Evolutionary conservation across 2,113 vertebrate species (phyloP), one percentile per base, ranked within the genome.

Genomic region (Notothenia coriiceps): DNA sequence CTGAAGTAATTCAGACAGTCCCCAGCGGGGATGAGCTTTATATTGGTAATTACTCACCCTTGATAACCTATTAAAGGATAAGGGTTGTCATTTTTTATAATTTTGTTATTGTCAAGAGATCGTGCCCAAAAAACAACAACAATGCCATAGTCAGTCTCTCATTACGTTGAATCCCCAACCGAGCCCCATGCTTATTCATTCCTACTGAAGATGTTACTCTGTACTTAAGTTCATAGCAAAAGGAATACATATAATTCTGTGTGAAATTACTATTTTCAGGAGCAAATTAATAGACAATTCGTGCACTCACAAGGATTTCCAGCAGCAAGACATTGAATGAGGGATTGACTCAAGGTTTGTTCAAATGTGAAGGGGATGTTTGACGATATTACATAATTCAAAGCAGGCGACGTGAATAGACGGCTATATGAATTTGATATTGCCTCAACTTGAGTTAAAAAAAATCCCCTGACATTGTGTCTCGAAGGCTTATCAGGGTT

Each of bases 1-100:
- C 22, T 22, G 22, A 92, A 89, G 91, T 92, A 85, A 91, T 94
- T 88, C 85, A 86, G 76, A 29, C 64, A 65, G 60, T 72, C 70
- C 79, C 80, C 79, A 73, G 83, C 61, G 51, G 77, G 85, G 86
- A 59, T 66, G 88, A 73, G 84, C 50, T 71, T 61, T 52, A 18
- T 18, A 61, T 76, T 70, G 70, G 60, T 74, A 86, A 86, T 70
- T 68, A 83, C 50, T 87, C 79, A 70, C 35, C 61, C 56, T 44
- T 54, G 73, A 44, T 50, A 13, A 68, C 51, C 57, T 49, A 60
- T 81, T 55, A 71, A 64, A 73, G 75, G 75, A 56, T 49, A 7
- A 56, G 20, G 52, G 43, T 70, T 60, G 2, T 9, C 11, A 51
- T 63, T 50, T 50, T 69, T 13, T 77, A 22, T 57, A 22, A 40